Conservation (phyloP, 2,888 invertebrate genomes). For the Nomada flava region DNA sequence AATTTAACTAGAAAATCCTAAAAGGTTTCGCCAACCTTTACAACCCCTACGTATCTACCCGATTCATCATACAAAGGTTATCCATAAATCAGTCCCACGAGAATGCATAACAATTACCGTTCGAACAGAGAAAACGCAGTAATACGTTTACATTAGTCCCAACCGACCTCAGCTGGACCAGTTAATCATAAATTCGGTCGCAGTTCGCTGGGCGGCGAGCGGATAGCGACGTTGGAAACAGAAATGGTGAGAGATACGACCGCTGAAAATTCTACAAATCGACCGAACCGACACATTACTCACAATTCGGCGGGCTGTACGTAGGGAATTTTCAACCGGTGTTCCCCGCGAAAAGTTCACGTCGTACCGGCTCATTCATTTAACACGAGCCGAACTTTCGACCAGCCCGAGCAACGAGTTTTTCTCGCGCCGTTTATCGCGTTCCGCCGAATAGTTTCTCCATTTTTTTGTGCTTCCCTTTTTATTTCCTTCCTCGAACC, state of each 20-base stretch:
- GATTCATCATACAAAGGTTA: not conserved
- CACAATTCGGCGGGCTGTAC: slow-evolving; percentile 64
- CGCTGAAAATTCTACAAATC: slow-evolving; percentile 27
- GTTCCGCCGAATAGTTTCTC: slow-evolving; percentile 48
- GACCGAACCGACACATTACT: slow-evolving; percentile 69
- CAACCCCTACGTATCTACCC: not conserved
- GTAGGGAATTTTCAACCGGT: slow-evolving; percentile 64
- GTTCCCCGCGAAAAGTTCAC: slow-evolving; percentile 69
- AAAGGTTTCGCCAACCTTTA: no score
- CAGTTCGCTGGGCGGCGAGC: not conserved
- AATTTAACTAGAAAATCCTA: no score
- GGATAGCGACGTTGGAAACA: slow-evolving; percentile 2
- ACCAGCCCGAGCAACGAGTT: slow-evolving; percentile 68
- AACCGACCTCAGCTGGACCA: not conserved
- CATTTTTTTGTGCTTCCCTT: slow-evolving; percentile 27
- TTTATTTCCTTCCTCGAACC: slow-evolving; percentile 1
- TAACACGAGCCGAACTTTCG: slow-evolving; percentile 64
- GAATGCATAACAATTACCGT: not conserved
- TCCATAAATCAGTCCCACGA: not conserved
- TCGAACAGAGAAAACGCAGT: slow-evolving; percentile 1
- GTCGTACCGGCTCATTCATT: slow-evolving; percentile 59
- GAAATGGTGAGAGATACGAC: slow-evolving; percentile 7
- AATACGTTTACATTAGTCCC: slow-evolving; percentile 2
- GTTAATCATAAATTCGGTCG: slow-evolving; percentile 20
- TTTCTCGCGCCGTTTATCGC: slow-evolving; percentile 59